These are phyloP conservation scores for Hypanus sabinus DNA, from an alignment of 2,113 vertebrate genomes.

Conservation along the genomic window DNA sequence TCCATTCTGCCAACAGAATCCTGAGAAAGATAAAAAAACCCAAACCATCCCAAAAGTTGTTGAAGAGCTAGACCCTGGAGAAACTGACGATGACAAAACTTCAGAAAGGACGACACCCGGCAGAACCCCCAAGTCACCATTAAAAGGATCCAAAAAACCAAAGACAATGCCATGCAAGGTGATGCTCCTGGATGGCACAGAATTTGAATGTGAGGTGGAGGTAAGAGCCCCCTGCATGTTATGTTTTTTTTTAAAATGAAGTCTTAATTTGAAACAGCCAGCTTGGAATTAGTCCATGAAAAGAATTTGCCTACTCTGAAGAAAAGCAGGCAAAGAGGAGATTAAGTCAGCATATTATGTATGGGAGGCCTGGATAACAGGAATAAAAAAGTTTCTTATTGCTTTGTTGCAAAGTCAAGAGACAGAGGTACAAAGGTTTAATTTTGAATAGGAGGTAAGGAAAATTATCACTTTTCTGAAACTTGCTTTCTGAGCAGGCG, in stretches of 20 bases:
- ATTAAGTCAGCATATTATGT: too few species aligned
- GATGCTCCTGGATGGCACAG: constrained; percentile 77
- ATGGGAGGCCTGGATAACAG: too few species aligned
- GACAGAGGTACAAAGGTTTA: too few species aligned
- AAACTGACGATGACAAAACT: constrained; percentile 63
- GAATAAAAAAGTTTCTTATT: too few species aligned
- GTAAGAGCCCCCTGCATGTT: constrained; percentile 52
- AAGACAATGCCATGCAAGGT: constrained; percentile 82
- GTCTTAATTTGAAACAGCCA: neutral
- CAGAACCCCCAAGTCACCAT: constrained; percentile 85
- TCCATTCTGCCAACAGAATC: neutral
- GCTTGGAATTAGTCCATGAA: neutral
- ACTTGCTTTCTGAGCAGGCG: too few species aligned
- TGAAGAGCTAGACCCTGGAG: constrained; percentile 66
- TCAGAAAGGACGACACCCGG: constrained; percentile 85
- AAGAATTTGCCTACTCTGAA: neutral
- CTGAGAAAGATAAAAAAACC: constrained; percentile 24
- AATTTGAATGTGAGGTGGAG: constrained; percentile 84
- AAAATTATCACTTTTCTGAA: too few species aligned
- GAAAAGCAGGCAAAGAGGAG: too few species aligned
- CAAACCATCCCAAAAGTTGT: constrained; percentile 28
- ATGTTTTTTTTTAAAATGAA: too few species aligned
- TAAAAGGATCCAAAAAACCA: constrained; percentile 79
- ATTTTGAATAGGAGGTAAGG: too few species aligned
- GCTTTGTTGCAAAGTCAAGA: too few species aligned